Conservation (phyloP, 2,113 vertebrate genomes). For the Anser brachyrhynchus region DNA sequence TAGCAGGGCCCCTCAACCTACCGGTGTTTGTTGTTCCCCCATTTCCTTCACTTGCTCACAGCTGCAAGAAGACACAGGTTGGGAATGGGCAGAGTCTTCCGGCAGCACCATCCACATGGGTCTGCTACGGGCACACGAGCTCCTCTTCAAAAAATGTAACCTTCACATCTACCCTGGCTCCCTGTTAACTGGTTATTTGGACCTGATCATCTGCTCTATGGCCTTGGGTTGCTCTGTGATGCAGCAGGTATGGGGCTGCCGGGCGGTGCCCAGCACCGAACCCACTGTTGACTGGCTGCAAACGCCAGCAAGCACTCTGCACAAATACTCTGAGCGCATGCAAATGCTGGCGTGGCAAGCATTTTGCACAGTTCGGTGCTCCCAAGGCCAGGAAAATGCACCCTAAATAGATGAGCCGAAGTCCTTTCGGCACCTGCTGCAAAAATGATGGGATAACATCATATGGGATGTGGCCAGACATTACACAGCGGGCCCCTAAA, state of each 20-base stretch:
- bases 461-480: background rate
- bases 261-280: background rate
- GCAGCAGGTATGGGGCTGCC: background rate
- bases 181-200: accelerated
- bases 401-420: background rate
- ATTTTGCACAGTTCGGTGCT: background rate
- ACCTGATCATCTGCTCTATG: background rate
- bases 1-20: background rate
- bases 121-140: background rate
- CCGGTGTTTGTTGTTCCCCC: accelerated
- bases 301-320: background rate
- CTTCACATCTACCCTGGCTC: background rate
- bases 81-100: background rate
- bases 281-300: background rate
- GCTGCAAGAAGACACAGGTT: background rate
- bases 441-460: background rate
- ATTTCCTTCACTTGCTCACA: background rate
- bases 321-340: background rate
- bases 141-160: background rate
- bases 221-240: accelerated
- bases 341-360: too few species aligned
- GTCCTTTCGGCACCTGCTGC: background rate
- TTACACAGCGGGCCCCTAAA: background rate
- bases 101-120: background rate
- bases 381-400: background rate